phyloP scores from a whole-genome alignment of 2,888 invertebrate species.

The Pseudococcus viburni region DNA sequence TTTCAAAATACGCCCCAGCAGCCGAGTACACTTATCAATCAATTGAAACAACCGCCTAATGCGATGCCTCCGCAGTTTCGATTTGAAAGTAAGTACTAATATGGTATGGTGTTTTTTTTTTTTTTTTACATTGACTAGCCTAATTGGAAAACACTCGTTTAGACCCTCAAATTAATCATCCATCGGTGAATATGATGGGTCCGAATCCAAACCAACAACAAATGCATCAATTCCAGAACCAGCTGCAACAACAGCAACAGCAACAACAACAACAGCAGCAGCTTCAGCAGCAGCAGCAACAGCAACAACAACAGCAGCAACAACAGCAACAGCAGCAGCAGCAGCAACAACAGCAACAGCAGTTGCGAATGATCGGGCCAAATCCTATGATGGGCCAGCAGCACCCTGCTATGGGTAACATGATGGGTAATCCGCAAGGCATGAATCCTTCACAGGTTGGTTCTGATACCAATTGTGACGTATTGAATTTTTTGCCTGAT shows the following conservation, averaged over 20 bases:
- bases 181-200: not conserved
- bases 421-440: conserved; percentile 11
- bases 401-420: not conserved
- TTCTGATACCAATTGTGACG: not conserved
- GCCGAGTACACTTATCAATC: conserved; percentile 74
- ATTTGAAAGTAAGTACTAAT: conserved; percentile 6
- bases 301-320: conserved; percentile 72
- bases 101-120: not conserved
- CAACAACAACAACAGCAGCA: conserved; percentile 70
- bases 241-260: conserved; percentile 68
- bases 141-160: conserved; percentile 4
- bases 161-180: conserved; percentile 27
- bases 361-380: conserved; percentile 66
- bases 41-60: conserved; percentile 75
- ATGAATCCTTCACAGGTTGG: conserved; percentile 23
- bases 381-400: conserved; percentile 66
- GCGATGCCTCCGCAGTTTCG: conserved; percentile 72
- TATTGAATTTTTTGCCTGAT: not conserved
- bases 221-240: conserved; percentile 68
- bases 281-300: conserved; percentile 70
- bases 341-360: conserved; percentile 70
- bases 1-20: conserved; percentile 69
- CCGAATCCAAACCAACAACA: conserved; percentile 66
- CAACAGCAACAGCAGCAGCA: conserved; percentile 71
- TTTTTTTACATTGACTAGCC: no score